Evolutionary conservation across 2,888 invertebrate genomes (phyloP).

Genomic region (Cosmorhoe ocellata): DNA sequence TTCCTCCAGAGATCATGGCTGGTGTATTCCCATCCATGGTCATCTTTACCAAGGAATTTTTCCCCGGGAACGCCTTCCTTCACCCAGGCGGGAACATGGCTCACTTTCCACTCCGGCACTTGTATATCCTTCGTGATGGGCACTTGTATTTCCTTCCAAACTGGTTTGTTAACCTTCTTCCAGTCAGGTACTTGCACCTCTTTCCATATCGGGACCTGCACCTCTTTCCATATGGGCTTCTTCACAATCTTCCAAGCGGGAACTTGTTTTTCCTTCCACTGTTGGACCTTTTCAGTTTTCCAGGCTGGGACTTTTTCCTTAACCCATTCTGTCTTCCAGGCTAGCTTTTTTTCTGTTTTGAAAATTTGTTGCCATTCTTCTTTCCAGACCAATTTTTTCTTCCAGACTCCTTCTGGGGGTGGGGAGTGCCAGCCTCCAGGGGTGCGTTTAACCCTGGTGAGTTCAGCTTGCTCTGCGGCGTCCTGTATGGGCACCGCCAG

Average conservation of each 20-base stretch:
- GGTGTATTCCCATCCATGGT: conserved; percentile 86
- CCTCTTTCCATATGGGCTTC: conserved; percentile 87
- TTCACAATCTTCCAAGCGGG: conserved; percentile 87
- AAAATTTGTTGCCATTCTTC: conserved; percentile 90
- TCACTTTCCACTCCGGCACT: conserved; percentile 89
- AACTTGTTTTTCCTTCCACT: conserved; percentile 89
- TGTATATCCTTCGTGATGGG: conserved; percentile 88
- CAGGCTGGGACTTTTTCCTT: conserved; percentile 88
- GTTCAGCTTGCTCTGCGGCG: conserved; percentile 51
- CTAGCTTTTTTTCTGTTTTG: conserved; percentile 88
- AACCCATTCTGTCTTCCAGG: conserved; percentile 89
- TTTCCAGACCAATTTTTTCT: conserved; percentile 92
- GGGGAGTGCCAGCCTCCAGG: conserved; percentile 79
- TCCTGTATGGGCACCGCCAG: conserved; percentile 62
- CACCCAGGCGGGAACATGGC: conserved; percentile 86
- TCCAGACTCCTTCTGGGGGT: conserved; percentile 87
- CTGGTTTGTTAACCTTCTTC: conserved; percentile 84
- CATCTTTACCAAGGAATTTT: conserved; percentile 84
- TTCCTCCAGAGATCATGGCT: conserved; percentile 87
- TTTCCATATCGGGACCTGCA: conserved; percentile 87
- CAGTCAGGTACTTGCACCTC: conserved; percentile 85
- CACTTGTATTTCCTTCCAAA: conserved; percentile 85
- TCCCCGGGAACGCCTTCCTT: conserved; percentile 84
- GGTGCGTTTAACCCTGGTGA: conserved; percentile 81
- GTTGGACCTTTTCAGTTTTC: conserved; percentile 90